A percentile compares a stretch with the other conserved stretches of the same genome.
Evolutionary conservation across 2,797 vertebrate species (phyloP).

Genomic region (Paguma larvata): DNA sequence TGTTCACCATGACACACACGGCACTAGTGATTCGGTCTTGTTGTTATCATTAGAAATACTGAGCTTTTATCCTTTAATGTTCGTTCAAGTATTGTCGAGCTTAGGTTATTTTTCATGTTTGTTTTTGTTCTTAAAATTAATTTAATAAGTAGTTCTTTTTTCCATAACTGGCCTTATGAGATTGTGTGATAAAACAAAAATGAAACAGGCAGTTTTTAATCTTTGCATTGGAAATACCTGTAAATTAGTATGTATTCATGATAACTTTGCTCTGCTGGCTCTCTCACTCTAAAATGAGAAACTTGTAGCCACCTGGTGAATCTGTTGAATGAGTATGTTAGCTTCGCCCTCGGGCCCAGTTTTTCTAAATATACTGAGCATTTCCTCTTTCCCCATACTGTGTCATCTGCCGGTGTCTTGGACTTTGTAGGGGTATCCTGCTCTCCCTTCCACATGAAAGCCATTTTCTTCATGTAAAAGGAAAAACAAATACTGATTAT

Average conservation of each 20-base stretch:
- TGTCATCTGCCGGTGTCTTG: not conserved
- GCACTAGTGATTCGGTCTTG: conserved; percentile 43
- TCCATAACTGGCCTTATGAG: not conserved
- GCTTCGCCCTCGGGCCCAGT: not conserved
- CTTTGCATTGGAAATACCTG: not conserved
- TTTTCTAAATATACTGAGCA: not conserved
- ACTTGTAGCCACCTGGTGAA: not conserved
- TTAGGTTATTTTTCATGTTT: conserved; percentile 1
- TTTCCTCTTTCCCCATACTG: not conserved
- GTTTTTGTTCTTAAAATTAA: not conserved
- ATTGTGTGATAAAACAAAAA: not conserved
- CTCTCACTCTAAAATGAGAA: not conserved
- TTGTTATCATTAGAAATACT: not conserved
- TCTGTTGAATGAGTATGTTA: not conserved
- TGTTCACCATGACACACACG: conserved; percentile 30
- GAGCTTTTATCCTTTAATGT: conserved; percentile 34
- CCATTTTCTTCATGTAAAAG: not conserved
- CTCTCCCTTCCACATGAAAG: not conserved
- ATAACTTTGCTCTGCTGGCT: not conserved
- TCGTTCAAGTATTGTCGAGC: not conserved
- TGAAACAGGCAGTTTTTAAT: not conserved
- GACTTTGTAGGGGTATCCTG: not conserved
- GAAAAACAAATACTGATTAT: not conserved
- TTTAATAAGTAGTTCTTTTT: not conserved
- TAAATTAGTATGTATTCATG: not conserved